Evolutionary conservation across 2,888 invertebrate genomes (phyloP), one percentile per base, ranked within the genome.

Genomic region (Omphaloscelis lunosa): DNA sequence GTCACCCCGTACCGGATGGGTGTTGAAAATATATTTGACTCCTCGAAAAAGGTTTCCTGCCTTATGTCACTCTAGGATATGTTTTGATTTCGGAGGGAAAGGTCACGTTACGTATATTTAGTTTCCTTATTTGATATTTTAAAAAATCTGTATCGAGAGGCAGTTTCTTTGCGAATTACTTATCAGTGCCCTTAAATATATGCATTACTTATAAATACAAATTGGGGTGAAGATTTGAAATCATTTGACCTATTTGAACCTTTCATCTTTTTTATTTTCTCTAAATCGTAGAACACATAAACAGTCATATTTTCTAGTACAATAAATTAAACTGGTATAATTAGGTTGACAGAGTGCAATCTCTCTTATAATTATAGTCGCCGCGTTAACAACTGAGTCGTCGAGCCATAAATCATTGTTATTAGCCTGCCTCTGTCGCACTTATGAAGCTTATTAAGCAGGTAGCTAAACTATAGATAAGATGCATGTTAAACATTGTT

Each of bases 1-100:
- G 89, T 89, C 89, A 89, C 58, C 41, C 59, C 58, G 58, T 34
- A 56, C 71, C 68, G 83, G 77, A 83, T 82, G 75, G 71, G 76
- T 78, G 86, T 75, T 77, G 62, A 79, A 87, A 88, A 88, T 88
- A 82, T 82, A 86, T 88, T 82, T 86, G 88, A 79, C 75, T 88
- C 78, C 66, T 81, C 56, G 79, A 70, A 86, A 89, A 82, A 86
- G 88, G 79, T 80, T 77, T 62, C 58, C 48, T 75, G 61, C 59
- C 48, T 73, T 74, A 71, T 83, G 81, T 83, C 83, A 78, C 59
- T 59, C 45, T 58, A 59, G 68, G 39, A 69, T 78, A 77, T 78
- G 58, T 76, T 82, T 76, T 79, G 77, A 87, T 79, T 74, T 65
- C 29, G 15, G 15, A 51, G 48, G 67, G 66, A 71, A 84, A 85